Evolutionary conservation across 37 sponge, comb jelly and placozoan genomes (phyloP).

Genomic region (Halisarca cf. caerulea): DNA sequence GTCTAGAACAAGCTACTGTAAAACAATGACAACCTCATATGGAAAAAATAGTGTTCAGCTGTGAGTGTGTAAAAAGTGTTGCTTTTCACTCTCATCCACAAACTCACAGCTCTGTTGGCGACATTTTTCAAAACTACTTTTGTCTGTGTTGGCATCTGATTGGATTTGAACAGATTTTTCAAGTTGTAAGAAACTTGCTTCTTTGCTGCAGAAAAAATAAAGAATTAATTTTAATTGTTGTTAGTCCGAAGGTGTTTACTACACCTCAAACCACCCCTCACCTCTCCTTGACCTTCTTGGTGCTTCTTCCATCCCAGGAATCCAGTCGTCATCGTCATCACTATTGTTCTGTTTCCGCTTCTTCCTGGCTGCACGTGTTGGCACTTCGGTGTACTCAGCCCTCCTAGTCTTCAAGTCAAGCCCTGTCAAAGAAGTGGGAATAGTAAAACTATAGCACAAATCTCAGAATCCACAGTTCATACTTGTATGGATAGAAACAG

Average conservation of each 20-base stretch:
- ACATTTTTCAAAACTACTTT: neutral
- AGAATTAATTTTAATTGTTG: no score
- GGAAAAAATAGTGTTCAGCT: no score
- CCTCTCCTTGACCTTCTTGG: slow-evolving; percentile 9
- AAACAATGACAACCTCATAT: neutral
- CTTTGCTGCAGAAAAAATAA: neutral
- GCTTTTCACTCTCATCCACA: neutral
- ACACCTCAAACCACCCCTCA: neutral
- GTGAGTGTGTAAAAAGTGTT: neutral
- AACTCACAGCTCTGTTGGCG: neutral
- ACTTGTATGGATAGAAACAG: no score
- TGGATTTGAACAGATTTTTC: neutral
- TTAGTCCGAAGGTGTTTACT: no score
- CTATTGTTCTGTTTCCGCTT: neutral
- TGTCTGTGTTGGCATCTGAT: neutral
- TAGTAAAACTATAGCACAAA: no score
- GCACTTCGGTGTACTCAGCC: neutral
- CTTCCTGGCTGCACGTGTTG: neutral
- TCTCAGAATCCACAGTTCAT: no score
- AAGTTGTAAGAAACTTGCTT: slow-evolving; percentile 11
- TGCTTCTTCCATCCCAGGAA: slow-evolving; percentile 21
- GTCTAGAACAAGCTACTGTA: neutral
- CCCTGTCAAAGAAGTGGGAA: neutral
- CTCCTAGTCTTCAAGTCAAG: slow-evolving; percentile 28
- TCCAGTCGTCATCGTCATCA: slow-evolving; percentile 30